phyloP scores from a whole-genome alignment of 2,888 invertebrate species.

The Miltochrista miniata region DNA sequence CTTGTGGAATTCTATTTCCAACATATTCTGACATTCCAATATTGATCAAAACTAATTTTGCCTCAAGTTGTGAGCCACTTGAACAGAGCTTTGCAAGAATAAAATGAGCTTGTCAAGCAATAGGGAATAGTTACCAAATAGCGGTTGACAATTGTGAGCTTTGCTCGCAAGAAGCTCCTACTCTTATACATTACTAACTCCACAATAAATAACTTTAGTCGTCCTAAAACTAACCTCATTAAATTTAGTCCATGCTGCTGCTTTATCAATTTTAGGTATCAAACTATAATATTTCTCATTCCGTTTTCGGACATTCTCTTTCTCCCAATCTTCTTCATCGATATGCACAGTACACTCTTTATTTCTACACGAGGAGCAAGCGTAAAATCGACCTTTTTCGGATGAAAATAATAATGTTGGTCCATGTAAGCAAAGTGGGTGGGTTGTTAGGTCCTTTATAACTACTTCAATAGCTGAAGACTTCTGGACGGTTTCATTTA shows the following conservation, averaged over 20 bases:
- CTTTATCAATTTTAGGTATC: constrained; percentile 79
- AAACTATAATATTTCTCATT: constrained; percentile 73
- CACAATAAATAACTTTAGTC: neutral
- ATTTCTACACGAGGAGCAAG: constrained; percentile 93
- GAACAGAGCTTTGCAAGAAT: too few relatives aligned
- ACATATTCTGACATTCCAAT: too few relatives aligned
- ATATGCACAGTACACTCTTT: constrained; percentile 89
- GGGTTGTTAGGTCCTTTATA: constrained; percentile 80
- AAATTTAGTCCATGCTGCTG: constrained; percentile 75
- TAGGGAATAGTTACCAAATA: too few relatives aligned
- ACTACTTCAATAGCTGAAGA: constrained; percentile 77
- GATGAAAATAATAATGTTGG: constrained; percentile 89
- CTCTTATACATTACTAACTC: too few relatives aligned
- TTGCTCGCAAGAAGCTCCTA: too few relatives aligned
- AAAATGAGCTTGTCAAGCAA: too few relatives aligned
- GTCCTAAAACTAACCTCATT: constrained; percentile 68
- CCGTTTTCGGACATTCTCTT: constrained; percentile 71
- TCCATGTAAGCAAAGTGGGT: constrained; percentile 90
- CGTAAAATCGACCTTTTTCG: constrained; percentile 86
- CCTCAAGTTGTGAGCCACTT: too few relatives aligned
- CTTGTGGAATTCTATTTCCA: too few relatives aligned
- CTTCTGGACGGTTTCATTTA: constrained; percentile 42
- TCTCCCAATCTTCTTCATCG: constrained; percentile 79
- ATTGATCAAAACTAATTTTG: too few relatives aligned
- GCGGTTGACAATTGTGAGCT: too few relatives aligned